These are phyloP conservation scores for Corythornis madagascariensis DNA, from an alignment of 2,113 vertebrate genomes.

Conservation along the genomic window DNA sequence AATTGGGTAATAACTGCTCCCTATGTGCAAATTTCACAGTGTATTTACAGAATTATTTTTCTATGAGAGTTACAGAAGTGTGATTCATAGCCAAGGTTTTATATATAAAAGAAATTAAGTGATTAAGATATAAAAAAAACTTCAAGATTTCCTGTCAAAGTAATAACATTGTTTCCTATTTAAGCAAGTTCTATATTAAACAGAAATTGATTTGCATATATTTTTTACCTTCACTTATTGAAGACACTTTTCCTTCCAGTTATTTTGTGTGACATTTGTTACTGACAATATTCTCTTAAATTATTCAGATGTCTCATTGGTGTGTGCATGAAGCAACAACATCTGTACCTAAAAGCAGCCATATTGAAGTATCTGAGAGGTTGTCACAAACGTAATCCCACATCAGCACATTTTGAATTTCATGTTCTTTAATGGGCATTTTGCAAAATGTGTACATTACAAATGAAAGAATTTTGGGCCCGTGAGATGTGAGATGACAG, in stretches of 20 bases:
- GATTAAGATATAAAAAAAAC: not conserved
- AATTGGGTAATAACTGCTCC: conserved; percentile 20
- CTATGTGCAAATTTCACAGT: conserved; percentile 4
- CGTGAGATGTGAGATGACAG: not conserved
- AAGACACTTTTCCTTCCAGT: conserved; percentile 31
- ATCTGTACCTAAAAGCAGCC: conserved; percentile 24
- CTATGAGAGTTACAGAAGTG: not conserved
- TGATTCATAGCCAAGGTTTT: not conserved
- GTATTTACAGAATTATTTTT: conserved; percentile 39
- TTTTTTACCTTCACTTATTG: conserved; percentile 47
- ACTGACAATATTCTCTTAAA: conserved; percentile 58
- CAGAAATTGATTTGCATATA: not conserved
- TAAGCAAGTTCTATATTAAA: conserved; percentile 8
- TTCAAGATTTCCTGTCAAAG: not conserved
- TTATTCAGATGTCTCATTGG: conserved; percentile 58
- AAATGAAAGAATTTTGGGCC: not conserved
- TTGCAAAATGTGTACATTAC: not conserved
- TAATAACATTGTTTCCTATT: not conserved
- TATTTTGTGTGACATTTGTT: conserved; percentile 50
- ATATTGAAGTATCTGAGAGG: not conserved
- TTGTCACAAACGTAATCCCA: not conserved
- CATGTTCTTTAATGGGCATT: not conserved
- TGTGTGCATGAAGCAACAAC: conserved; percentile 16
- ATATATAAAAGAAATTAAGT: not conserved
- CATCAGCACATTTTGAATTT: conserved; percentile 7